phyloP scores from a whole-genome alignment of 2,888 invertebrate species.

The Elmis aenea region DNA sequence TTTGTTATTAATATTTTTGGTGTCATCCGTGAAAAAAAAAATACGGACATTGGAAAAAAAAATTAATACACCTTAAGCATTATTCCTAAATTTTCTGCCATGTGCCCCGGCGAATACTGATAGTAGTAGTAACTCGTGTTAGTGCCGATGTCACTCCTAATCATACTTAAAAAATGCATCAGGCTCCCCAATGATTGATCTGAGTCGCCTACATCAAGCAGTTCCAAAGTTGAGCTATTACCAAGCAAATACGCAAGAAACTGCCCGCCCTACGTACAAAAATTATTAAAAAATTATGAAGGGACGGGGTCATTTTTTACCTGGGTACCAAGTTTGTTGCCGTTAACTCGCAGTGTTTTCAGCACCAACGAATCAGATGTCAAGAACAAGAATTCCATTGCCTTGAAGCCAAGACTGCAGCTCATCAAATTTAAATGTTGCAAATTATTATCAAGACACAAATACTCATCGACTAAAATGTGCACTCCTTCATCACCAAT shows the following conservation, averaged over 20 bases:
- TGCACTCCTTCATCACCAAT: constrained; percentile 52
- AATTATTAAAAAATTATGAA: not conserved
- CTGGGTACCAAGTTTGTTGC: constrained; percentile 54
- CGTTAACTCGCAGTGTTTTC: constrained; percentile 52
- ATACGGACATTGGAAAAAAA: not conserved
- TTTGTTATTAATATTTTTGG: not conserved
- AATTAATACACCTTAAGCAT: constrained; percentile 37
- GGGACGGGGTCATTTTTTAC: constrained; percentile 28
- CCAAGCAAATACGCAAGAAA: constrained; percentile 50
- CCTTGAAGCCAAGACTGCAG: constrained; percentile 50
- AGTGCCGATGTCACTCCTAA: constrained; percentile 31
- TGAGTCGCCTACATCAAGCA: constrained; percentile 55
- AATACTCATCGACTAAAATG: constrained; percentile 45
- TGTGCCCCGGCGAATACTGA: constrained; percentile 33
- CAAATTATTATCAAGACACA: constrained; percentile 48
- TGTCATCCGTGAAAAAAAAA: not conserved
- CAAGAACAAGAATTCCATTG: constrained; percentile 38
- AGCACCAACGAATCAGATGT: constrained; percentile 42
- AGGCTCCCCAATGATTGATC: constrained; percentile 54
- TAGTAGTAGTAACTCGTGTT: constrained; percentile 33
- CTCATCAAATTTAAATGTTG: constrained; percentile 54
- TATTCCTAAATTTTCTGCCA: constrained; percentile 36
- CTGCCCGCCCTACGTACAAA: constrained; percentile 46
- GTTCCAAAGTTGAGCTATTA: constrained; percentile 47
- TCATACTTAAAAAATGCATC: constrained; percentile 30